phyloP scores from a whole-genome alignment of 1,140 invertebrate genomes.

The Pentalonia nigronervosa region DNA sequence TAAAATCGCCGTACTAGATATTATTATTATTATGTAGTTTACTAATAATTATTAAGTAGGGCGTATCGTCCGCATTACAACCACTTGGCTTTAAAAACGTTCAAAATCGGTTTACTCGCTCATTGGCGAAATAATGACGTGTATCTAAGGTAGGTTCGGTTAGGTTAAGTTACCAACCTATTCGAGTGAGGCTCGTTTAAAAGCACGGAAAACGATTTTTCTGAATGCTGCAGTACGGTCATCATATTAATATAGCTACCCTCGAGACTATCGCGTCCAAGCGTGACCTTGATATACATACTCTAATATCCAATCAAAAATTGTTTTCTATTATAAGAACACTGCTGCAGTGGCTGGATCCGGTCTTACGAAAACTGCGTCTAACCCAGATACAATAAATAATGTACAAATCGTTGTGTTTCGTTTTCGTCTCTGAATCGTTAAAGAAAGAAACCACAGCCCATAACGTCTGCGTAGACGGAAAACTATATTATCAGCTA shows the following conservation, averaged over 20 bases:
- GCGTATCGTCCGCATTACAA: background rate
- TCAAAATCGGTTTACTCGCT: background rate
- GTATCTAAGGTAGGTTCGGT: too few species aligned
- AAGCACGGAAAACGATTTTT: background rate
- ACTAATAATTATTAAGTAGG: too few species aligned
- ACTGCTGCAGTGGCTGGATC: background rate
- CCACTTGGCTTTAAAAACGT: background rate
- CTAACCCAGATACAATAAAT: background rate
- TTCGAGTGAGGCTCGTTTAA: background rate
- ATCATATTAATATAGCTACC: background rate
- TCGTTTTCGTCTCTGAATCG: background rate
- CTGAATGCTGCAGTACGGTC: background rate
- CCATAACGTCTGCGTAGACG: background rate
- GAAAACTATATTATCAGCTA: background rate
- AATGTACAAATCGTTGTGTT: background rate
- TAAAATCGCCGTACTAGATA: background rate
- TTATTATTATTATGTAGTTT: background rate
- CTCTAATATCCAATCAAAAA: background rate
- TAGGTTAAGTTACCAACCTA: too few species aligned
- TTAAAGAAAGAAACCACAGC: conserved; percentile 1
- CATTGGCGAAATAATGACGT: too few species aligned
- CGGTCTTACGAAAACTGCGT: background rate
- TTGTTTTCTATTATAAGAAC: background rate
- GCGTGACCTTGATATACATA: background rate
- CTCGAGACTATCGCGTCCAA: background rate